A percentile compares a stretch with the other conserved stretches of the same genome.
phyloP scores from a whole-genome alignment of 2,888 invertebrate species.

The Liodrosophila aerea region DNA sequence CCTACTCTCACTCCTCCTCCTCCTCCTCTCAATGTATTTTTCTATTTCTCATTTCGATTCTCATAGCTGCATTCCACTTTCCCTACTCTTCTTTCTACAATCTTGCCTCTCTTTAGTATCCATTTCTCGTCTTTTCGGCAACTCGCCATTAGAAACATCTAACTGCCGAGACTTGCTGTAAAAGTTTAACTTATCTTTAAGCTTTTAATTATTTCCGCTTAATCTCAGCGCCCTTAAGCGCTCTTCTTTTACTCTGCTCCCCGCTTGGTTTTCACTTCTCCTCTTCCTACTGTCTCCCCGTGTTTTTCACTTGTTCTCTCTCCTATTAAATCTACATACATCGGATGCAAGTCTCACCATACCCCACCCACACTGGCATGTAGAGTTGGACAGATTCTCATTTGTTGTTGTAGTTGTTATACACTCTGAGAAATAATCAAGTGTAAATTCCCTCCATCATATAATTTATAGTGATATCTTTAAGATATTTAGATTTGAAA shows the following conservation, averaged over 20 bases:
- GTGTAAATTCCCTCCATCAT: too few relatives aligned
- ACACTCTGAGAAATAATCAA: too few relatives aligned
- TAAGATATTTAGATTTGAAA: too few relatives aligned
- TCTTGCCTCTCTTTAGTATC: neutral
- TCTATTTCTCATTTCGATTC: neutral
- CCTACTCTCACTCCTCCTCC: too few relatives aligned
- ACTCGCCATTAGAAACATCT: too few relatives aligned
- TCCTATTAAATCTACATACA: too few relatives aligned
- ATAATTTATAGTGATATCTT: too few relatives aligned
- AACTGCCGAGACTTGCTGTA: too few relatives aligned
- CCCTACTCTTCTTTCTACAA: neutral
- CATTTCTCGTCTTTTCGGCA: too few relatives aligned
- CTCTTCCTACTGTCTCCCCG: neutral
- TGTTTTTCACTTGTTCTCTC: neutral
- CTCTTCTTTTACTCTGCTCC: neutral
- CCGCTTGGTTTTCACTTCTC: neutral
- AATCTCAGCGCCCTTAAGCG: neutral
- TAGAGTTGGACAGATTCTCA: constrained; percentile 9
- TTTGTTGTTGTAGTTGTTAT: constrained; percentile 11
- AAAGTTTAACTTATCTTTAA: neutral
- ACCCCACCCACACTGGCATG: too few relatives aligned
- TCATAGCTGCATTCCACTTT: too few relatives aligned
- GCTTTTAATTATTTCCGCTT: neutral
- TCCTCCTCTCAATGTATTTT: too few relatives aligned
- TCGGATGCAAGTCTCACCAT: neutral